Percentiles rank a stretch among this genome's conserved stretches.
These are phyloP conservation scores for Apteryx mantelli DNA, from an alignment of 2,113 vertebrate genomes.

Conservation along the genomic window DNA sequence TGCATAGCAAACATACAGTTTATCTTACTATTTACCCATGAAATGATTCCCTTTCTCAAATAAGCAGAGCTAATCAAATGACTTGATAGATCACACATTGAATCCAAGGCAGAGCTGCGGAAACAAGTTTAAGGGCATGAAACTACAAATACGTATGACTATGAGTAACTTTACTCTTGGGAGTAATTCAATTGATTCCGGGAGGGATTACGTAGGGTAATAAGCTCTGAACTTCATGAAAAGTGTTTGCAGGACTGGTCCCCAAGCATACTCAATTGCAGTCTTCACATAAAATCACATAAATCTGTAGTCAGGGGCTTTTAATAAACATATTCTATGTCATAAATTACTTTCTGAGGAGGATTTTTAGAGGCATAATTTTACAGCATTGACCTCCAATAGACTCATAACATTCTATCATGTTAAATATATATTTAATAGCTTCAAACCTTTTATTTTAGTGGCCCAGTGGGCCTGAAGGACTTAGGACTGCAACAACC, in stretches of 20 bases:
- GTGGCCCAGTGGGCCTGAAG: constrained; percentile 45
- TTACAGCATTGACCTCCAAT: constrained; percentile 62
- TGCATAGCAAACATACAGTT: neutral
- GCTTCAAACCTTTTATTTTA: constrained; percentile 58
- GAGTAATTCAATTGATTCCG: constrained; percentile 27
- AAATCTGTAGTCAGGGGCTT: constrained; percentile 28
- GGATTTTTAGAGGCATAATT: constrained; percentile 60
- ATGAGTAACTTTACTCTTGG: constrained; percentile 40
- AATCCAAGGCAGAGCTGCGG: neutral
- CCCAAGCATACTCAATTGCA: neutral
- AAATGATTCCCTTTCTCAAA: neutral
- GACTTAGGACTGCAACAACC: neutral
- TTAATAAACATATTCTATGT: constrained; percentile 49
- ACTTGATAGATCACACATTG: neutral
- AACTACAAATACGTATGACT: neutral
- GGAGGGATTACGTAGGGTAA: constrained; percentile 36
- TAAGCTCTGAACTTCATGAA: constrained; percentile 42
- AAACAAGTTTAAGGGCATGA: constrained; percentile 39
- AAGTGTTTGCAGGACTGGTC: neutral
- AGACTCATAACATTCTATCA: constrained; percentile 63
- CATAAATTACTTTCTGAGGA: constrained; percentile 63
- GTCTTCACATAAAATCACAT: constrained; percentile 56
- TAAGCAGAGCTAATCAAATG: neutral
- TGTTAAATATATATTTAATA: constrained; percentile 68
- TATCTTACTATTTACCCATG: neutral